These are phyloP conservation scores for Bombus haemorrhoidalis DNA, from an alignment of 1,140 invertebrate genomes.

Conservation along the genomic window DNA sequence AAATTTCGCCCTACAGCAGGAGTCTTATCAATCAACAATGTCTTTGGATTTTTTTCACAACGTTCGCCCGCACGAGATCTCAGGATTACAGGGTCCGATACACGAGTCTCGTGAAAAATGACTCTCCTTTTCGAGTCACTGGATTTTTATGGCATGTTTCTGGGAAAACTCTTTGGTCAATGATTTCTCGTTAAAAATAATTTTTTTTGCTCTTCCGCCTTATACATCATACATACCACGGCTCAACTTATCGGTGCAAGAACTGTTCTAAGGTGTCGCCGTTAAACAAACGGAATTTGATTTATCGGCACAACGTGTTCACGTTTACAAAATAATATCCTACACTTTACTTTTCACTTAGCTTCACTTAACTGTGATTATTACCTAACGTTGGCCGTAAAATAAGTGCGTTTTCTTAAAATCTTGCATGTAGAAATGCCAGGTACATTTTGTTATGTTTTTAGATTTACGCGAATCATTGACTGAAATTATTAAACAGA, in stretches of 20 bases:
- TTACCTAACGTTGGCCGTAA: not conserved
- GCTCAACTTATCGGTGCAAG: not conserved
- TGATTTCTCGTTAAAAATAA: not conserved
- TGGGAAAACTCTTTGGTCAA: not conserved
- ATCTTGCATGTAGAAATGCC: not conserved
- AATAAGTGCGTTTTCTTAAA: not conserved
- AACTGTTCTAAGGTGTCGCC: not conserved
- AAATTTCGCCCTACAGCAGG: constrained; percentile 44
- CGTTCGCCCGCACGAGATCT: not conserved
- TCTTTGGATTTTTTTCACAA: not conserved
- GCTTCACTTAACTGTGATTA: not conserved
- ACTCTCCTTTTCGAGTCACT: not conserved
- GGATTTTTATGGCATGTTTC: not conserved
- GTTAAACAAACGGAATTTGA: not conserved
- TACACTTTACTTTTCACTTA: not conserved
- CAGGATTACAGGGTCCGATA: not conserved
- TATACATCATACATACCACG: not conserved
- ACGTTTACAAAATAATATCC: not conserved
- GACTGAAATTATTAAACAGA: not conserved
- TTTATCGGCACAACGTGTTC: not conserved
- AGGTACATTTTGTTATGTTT: not conserved
- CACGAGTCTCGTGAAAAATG: not conserved
- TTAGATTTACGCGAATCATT: not conserved
- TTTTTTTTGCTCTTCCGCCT: not conserved
- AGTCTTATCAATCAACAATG: constrained; percentile 41